phyloP scores from a whole-genome alignment of 2,797 vertebrate species.

The Gymnopithys bicolor region DNA sequence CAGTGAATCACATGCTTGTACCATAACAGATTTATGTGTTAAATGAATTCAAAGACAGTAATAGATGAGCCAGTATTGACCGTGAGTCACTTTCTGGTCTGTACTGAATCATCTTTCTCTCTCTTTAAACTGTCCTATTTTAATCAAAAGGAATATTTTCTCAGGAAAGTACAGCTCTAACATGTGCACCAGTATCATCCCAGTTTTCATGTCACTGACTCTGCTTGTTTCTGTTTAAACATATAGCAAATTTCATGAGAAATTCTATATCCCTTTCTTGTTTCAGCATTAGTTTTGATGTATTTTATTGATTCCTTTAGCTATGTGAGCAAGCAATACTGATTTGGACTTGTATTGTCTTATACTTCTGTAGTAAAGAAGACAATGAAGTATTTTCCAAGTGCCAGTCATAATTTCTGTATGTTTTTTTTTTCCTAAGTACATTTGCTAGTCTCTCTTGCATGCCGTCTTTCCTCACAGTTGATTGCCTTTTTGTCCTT shows the following conservation, averaged over 20 bases:
- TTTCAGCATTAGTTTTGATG: not conserved
- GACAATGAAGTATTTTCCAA: not conserved
- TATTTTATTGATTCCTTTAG: not conserved
- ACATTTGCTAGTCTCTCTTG: not conserved
- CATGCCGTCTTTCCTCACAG: not conserved
- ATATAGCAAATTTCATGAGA: not conserved
- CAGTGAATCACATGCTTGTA: not conserved
- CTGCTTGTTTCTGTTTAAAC: not conserved
- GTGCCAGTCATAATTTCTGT: not conserved
- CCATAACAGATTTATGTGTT: not conserved
- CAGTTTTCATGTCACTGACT: not conserved
- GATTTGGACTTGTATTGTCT: not conserved
- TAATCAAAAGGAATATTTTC: not conserved
- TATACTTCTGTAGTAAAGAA: not conserved
- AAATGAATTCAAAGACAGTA: not conserved
- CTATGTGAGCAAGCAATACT: not conserved
- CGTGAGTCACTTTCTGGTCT: not conserved
- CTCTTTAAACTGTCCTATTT: not conserved
- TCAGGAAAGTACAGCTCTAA: not conserved
- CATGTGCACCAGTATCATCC: not conserved
- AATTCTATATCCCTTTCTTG: not conserved
- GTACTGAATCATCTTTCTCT: not conserved
- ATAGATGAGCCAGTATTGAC: not conserved
- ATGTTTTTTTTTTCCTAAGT: not conserved
- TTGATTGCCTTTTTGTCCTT: constrained; percentile 43